These are phyloP conservation scores for Zele albiditarsus DNA, from an alignment of 2,888 invertebrate species.

Conservation along the genomic window DNA sequence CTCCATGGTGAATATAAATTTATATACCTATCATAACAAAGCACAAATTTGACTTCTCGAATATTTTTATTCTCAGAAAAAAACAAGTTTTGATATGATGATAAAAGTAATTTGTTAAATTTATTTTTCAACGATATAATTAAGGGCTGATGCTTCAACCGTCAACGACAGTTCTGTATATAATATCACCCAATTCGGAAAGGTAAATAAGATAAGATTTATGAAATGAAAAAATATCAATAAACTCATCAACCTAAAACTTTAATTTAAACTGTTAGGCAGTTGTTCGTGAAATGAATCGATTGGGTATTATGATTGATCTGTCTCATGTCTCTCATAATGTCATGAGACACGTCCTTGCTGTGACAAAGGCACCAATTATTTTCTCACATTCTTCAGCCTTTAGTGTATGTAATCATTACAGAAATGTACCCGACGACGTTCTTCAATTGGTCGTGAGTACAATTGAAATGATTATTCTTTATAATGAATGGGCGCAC, in stretches of 20 bases:
- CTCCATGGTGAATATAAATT: conserved; percentile 74
- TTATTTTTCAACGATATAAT: conserved; percentile 42
- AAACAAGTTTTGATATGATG: too few species aligned
- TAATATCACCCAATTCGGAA: conserved; percentile 72
- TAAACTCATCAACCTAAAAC: not conserved
- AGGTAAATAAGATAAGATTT: conserved; percentile 57
- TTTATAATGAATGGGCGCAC: not conserved
- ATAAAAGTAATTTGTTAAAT: conserved; percentile 3
- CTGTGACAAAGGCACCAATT: conserved; percentile 75
- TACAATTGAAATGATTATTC: conserved; percentile 14
- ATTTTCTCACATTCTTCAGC: conserved; percentile 79
- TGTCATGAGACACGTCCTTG: conserved; percentile 76
- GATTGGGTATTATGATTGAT: conserved; percentile 79
- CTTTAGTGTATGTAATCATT: conserved; percentile 73
- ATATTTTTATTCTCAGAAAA: too few species aligned
- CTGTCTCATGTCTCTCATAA: conserved; percentile 76
- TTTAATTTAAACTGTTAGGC: conserved; percentile 63
- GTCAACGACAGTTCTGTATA: conserved; percentile 60
- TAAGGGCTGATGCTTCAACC: conserved; percentile 71
- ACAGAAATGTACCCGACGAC: conserved; percentile 78
- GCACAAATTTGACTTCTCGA: too few species aligned
- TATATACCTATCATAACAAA: not conserved
- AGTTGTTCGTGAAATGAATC: conserved; percentile 78
- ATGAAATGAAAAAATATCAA: not conserved
- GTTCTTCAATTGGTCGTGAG: conserved; percentile 74